Base-by-base conservation (phyloP, 2,797 vertebrate genomes). In the Octomys mimax region DNA sequence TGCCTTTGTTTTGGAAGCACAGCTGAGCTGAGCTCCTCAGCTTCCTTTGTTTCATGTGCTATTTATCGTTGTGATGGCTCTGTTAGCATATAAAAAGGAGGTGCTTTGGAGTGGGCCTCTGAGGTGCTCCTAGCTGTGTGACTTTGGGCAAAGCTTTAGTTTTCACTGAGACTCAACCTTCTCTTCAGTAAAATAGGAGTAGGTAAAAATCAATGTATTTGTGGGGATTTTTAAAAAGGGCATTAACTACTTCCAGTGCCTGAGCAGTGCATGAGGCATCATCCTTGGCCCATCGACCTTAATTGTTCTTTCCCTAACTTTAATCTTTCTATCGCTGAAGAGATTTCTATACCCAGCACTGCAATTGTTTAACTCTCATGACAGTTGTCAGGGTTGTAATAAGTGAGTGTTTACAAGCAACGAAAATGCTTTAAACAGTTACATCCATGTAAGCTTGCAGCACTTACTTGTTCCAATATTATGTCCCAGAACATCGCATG, bases 111-210 rank as follows among this genome's bases (percentile, higher is more conserved):
- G 10, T 68, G 33, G 61, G 18, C 2, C 78, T 71, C 39, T 61
- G 52, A 52, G 22, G 24, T n/a, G n/a, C n/a, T 79, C 93, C 33
- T 71, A 64, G 64, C 39, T 61, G 6, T 54, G 49, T 57, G 82
- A 86, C 59, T 52, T 87, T 85, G 78, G 22, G 28, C 19, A 49
- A 84, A 85, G 62, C 46, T 36, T 91, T 80, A 54, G 57, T 77
- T 88, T 11, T 86, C 57, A 19, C 18, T 0, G 11, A 91, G 80
- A 78, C 87, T 86, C 49, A 78, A 13, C 78, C 81, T 82, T 87
- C 49, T 92, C 54, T 91, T 89, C 85, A 77, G 46, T 73, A 87
- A 95, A 92, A 64, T 13, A 79, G 80, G 19, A 77, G 12, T 24
- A 52, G 31, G 66, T 79, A 78, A 75, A 75, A 73, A 62, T 2